These are phyloP conservation scores for Bombus ignitus DNA, from an alignment of 1,140 invertebrate genomes.

Conservation along the genomic window DNA sequence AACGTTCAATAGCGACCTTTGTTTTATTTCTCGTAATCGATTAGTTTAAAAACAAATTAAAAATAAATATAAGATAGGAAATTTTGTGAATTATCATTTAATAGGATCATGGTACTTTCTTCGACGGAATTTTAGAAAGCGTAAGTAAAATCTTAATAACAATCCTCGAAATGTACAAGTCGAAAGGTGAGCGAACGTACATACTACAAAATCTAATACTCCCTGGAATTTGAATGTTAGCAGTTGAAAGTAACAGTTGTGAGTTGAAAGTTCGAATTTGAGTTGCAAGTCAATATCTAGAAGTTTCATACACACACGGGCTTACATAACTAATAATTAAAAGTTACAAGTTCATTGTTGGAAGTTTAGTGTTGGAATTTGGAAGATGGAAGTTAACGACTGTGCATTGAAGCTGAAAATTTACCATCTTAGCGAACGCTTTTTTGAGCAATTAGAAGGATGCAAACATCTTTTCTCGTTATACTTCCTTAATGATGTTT, in stretches of 20 bases:
- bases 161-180: neutral
- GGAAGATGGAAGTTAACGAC: neutral
- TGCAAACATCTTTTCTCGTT: neutral
- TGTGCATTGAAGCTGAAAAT: too few species aligned
- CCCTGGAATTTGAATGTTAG: neutral
- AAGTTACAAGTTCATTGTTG: neutral
- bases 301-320: neutral
- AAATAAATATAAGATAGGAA: neutral
- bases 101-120: neutral
- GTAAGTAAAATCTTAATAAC: neutral
- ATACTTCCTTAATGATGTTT: slow-evolving; percentile 5
- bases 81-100: neutral
- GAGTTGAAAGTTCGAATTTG: neutral
- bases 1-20: neutral
- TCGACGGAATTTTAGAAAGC: neutral
- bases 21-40: neutral
- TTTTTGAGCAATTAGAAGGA: neutral
- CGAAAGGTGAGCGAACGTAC: neutral
- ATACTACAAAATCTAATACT: neutral
- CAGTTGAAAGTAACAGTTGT: neutral
- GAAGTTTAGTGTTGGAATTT: neutral
- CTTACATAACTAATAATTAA: neutral
- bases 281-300: neutral
- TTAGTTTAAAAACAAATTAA: too few species aligned
- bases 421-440: neutral